These are phyloP conservation scores for Lacerta viridis DNA, from an alignment of 2,797 vertebrate species.

Conservation along the genomic window DNA sequence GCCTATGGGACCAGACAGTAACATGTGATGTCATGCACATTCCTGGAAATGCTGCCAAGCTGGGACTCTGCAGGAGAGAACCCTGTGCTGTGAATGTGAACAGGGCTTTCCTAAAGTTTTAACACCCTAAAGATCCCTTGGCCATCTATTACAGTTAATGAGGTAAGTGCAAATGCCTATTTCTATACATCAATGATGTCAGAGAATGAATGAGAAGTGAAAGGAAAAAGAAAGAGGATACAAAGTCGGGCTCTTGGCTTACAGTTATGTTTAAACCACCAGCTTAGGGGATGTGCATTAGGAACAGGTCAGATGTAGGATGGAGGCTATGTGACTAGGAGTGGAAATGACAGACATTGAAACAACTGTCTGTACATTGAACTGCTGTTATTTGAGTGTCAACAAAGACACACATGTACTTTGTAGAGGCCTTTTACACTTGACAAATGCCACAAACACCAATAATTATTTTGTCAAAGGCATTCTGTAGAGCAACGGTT, in stretches of 20 bases:
- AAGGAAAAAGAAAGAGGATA: neutral
- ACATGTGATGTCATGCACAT: too few relatives aligned
- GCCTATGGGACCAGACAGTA: too few relatives aligned
- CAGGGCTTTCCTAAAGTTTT: too few relatives aligned
- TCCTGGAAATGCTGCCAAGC: too few relatives aligned
- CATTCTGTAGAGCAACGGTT: neutral
- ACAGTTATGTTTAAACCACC: neutral
- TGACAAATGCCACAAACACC: conserved; percentile 52
- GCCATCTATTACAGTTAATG: too few relatives aligned
- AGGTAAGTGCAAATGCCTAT: too few relatives aligned
- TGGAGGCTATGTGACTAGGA: too few relatives aligned
- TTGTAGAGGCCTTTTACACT: conserved; percentile 26
- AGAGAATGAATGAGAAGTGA: neutral
- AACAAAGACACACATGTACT: neutral
- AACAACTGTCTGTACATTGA: neutral
- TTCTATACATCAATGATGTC: neutral
- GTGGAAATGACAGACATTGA: too few relatives aligned
- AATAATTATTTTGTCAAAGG: conserved; percentile 69
- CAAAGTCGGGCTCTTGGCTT: neutral
- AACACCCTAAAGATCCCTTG: too few relatives aligned
- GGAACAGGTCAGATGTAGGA: neutral
- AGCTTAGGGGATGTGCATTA: neutral
- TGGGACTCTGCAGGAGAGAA: too few relatives aligned
- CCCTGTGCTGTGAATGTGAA: too few relatives aligned
- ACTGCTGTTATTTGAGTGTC: neutral